Percentiles rank a stretch among this genome's conserved stretches.
Conservation (phyloP, 2,888 invertebrate species). For the Cheilosia vulpina region DNA sequence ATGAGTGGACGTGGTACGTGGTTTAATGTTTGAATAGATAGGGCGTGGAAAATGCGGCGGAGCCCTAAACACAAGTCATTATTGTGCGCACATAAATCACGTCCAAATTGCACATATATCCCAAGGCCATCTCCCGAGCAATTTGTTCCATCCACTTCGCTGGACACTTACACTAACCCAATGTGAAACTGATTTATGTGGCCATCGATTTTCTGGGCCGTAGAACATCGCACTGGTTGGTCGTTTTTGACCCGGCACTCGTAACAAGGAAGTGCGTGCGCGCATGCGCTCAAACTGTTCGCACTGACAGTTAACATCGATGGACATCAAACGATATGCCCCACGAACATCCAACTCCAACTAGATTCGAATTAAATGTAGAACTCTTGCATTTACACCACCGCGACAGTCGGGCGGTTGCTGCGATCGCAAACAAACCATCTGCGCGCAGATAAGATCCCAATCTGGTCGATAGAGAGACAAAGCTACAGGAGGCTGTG, state of each 20-base stretch:
- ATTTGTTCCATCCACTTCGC: background rate
- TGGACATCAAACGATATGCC: constrained; percentile 67
- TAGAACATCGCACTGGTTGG: background rate
- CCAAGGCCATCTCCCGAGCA: background rate
- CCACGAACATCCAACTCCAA: constrained; percentile 57
- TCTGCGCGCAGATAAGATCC: constrained; percentile 54
- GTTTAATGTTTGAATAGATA: background rate
- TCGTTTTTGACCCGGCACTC: background rate
- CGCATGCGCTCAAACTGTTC: constrained; percentile 21
- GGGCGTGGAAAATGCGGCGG: background rate
- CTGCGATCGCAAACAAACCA: constrained; percentile 54
- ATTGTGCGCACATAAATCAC: background rate
- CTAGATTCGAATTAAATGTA: constrained; percentile 61
- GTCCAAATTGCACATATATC: background rate
- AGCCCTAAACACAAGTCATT: background rate
- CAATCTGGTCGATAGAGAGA: constrained; percentile 29
- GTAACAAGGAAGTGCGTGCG: constrained; percentile 50
- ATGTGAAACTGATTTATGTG: constrained; percentile 20
- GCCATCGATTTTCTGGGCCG: background rate
- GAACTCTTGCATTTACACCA: constrained; percentile 44
- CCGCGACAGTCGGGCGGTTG: background rate
- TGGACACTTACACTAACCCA: background rate
- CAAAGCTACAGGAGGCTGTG: constrained; percentile 1
- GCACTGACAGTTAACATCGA: constrained; percentile 65
- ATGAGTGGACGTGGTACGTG: constrained; percentile 9